These are phyloP conservation scores for Tribolium castaneum DNA, from an alignment of 1,140 invertebrate species.

Conservation along the genomic window DNA sequence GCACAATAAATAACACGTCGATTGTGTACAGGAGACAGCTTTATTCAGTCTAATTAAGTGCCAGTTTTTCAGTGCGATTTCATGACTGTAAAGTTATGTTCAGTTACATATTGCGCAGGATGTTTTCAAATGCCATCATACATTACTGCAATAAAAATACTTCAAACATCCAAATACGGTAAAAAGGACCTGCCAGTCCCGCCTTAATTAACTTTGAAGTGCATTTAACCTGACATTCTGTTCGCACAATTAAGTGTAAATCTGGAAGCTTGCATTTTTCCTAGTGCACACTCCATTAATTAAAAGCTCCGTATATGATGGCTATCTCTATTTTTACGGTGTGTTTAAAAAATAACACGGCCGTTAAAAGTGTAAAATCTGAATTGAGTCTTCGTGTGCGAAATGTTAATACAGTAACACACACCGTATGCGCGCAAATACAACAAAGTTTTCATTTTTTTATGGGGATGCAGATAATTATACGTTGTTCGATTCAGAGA, in stretches of 20 bases:
- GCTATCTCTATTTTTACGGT: neutral
- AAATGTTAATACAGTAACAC: neutral
- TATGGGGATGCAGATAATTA: slow-evolving; percentile 23
- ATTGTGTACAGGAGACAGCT: neutral
- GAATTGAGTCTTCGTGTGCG: neutral
- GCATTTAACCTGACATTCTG: neutral
- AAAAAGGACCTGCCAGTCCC: neutral
- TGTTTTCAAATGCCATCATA: neutral
- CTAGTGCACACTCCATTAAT: neutral
- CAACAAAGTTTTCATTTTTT: slow-evolving; percentile 19
- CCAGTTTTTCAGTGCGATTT: neutral
- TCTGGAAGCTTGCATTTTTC: neutral
- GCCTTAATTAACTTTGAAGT: neutral
- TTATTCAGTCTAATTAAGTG: neutral
- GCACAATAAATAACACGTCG: neutral
- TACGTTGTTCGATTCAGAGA: slow-evolving; percentile 20
- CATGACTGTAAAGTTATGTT: neutral
- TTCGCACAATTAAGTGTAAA: neutral
- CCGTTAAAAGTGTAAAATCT: slow-evolving; percentile 1
- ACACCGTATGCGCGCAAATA: neutral
- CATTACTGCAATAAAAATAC: no score
- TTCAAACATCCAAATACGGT: no score
- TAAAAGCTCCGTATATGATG: neutral
- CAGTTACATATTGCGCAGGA: neutral
- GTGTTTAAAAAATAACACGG: neutral